Percentiles rank a stretch among this genome's conserved stretches.
Evolutionary conservation across 2,888 invertebrate species (phyloP).

Genomic region (Polydrusus pterygomalis): DNA sequence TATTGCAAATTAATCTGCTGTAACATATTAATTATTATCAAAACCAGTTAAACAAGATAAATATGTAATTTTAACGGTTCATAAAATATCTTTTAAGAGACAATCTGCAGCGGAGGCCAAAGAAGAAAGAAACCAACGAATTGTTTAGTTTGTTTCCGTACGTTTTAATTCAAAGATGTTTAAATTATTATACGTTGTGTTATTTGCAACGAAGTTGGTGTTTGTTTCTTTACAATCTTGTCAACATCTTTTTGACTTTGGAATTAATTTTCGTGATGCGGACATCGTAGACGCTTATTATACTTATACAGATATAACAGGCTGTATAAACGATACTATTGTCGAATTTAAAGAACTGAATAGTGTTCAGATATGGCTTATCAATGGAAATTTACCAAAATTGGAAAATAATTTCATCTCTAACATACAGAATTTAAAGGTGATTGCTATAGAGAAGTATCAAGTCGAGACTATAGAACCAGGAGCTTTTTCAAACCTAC

Average conservation of each 20-base stretch:
- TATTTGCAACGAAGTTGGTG: neutral
- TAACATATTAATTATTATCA: too few relatives aligned
- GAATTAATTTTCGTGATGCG: neutral
- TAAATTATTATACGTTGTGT: neutral
- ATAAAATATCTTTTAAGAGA: too few relatives aligned
- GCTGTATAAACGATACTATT: neutral
- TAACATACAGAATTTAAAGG: neutral
- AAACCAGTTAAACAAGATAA: too few relatives aligned
- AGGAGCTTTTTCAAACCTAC: conserved; percentile 7
- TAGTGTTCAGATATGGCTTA: neutral
- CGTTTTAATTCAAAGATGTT: neutral
- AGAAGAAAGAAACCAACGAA: too few relatives aligned
- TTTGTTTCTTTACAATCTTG: neutral
- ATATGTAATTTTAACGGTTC: too few relatives aligned
- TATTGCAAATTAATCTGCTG: too few relatives aligned
- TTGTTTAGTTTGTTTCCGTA: neutral
- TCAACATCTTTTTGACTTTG: neutral
- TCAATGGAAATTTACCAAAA: neutral
- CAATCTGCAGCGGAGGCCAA: too few relatives aligned
- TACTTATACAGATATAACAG: neutral
- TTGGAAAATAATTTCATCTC: neutral
- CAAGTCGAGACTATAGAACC: neutral
- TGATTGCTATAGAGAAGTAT: neutral
- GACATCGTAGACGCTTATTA: too few relatives aligned
- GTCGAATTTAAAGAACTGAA: neutral